phyloP scores from a whole-genome alignment of 2,797 vertebrate species.

The Acomys russatus region DNA sequence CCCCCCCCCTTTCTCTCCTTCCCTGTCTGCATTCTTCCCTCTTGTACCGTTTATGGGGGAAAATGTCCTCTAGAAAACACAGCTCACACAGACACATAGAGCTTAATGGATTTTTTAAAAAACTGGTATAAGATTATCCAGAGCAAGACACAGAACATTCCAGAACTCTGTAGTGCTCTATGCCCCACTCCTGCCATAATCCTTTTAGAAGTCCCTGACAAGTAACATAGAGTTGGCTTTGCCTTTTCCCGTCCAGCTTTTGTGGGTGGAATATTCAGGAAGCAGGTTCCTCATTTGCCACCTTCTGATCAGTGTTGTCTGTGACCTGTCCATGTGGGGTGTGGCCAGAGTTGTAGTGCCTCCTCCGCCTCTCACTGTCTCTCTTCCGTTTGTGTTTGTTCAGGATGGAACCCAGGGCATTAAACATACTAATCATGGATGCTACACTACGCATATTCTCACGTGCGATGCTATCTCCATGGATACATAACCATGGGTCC shows the following conservation, averaged over 20 bases:
- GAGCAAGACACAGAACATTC: not conserved
- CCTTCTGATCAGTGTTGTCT: rapidly evolving
- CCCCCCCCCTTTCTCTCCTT: not conserved
- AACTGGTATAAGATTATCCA: rapidly evolving
- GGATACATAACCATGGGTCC: rapidly evolving
- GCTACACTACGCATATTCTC: not conserved
- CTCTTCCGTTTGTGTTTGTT: not conserved
- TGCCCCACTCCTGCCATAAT: not conserved
- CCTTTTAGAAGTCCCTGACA: not conserved
- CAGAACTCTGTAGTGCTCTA: rapidly evolving
- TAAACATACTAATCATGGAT: not conserved
- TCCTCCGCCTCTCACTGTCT: too few species aligned
- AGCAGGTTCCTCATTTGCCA: rapidly evolving
- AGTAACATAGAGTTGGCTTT: not conserved
- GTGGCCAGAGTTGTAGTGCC: rapidly evolving
- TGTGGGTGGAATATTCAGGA: rapidly evolving
- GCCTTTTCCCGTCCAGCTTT: not conserved
- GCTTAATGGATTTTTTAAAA: not conserved
- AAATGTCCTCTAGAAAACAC: not conserved
- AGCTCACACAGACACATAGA: rapidly evolving
- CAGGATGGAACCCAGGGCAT: not conserved
- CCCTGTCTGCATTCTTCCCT: not conserved
- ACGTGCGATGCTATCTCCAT: not conserved
- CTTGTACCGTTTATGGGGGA: not conserved
- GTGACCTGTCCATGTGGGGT: rapidly evolving